These are phyloP conservation scores for Drosophila leontia DNA, from an alignment of 1,140 invertebrate species.

Conservation along the genomic window DNA sequence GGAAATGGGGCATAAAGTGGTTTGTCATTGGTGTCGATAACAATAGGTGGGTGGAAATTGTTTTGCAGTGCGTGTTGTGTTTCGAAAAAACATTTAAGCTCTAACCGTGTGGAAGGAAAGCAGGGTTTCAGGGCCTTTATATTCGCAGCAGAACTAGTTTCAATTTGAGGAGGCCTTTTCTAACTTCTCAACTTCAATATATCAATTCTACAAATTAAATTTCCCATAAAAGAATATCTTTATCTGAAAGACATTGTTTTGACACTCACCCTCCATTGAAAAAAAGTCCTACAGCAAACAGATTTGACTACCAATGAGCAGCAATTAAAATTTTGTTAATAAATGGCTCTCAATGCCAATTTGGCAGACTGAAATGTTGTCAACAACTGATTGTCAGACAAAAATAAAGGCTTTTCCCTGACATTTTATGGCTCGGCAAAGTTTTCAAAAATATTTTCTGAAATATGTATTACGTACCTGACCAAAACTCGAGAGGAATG, in stretches of 20 bases:
- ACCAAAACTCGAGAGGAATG: constrained; percentile 27
- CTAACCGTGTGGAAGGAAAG: neutral
- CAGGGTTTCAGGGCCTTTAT: neutral
- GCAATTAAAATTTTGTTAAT: constrained; percentile 8
- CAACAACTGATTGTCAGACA: constrained; percentile 30
- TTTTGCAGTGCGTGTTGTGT: constrained; percentile 26
- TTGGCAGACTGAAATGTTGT: constrained; percentile 24
- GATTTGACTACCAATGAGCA: neutral
- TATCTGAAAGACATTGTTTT: neutral
- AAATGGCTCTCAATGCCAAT: constrained; percentile 9
- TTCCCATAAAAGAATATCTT: neutral
- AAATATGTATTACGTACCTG: constrained; percentile 27
- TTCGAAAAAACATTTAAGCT: constrained; percentile 11
- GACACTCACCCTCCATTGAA: constrained; percentile 32
- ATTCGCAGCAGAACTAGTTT: neutral
- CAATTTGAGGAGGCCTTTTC: neutral
- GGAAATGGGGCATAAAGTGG: constrained; percentile 37
- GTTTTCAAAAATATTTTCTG: constrained; percentile 24
- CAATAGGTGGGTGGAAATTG: constrained; percentile 39
- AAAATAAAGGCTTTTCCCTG: constrained; percentile 5
- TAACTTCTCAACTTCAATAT: neutral
- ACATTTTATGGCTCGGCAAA: constrained; percentile 8
- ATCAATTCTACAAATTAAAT: neutral
- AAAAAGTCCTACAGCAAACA: neutral
- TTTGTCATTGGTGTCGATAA: constrained; percentile 49